These are phyloP conservation scores for Euura saliciscinereae DNA, from an alignment of 1,140 invertebrate species.

Conservation along the genomic window DNA sequence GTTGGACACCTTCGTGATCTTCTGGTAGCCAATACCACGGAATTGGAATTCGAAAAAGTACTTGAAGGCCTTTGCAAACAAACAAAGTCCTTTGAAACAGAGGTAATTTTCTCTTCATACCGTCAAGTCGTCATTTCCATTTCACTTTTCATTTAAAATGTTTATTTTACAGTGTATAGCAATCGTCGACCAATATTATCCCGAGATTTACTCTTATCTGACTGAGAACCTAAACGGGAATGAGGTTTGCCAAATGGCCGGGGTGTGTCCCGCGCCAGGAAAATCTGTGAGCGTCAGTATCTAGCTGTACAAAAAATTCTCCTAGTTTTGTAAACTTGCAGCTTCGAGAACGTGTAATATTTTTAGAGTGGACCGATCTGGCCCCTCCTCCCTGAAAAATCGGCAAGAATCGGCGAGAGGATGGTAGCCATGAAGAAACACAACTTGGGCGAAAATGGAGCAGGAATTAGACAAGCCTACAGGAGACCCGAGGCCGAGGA, in stretches of 20 bases:
- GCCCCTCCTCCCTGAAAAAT: constrained; percentile 59
- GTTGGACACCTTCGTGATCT: constrained; percentile 80
- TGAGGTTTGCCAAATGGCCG: constrained; percentile 71
- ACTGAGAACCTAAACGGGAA: constrained; percentile 72
- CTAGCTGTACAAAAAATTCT: constrained; percentile 13
- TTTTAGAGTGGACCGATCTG: constrained; percentile 57
- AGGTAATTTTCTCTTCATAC: constrained; percentile 41
- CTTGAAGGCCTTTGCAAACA: constrained; percentile 81
- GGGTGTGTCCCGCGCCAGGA: constrained; percentile 66
- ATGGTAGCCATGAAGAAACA: constrained; percentile 44
- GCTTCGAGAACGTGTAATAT: constrained; percentile 8
- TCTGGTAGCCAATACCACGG: constrained; percentile 84
- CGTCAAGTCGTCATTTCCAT: background rate
- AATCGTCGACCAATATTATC: constrained; percentile 80
- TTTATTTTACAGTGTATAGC: constrained; percentile 55
- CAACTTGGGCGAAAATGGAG: constrained; percentile 42
- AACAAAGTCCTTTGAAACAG: constrained; percentile 66
- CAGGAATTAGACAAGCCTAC: constrained; percentile 40
- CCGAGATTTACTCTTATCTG: constrained; percentile 74
- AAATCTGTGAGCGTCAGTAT: constrained; percentile 35
- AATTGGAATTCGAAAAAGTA: constrained; percentile 79
- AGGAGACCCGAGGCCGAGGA: constrained; percentile 47
- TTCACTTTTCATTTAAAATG: background rate
- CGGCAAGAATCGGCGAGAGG: constrained; percentile 48
- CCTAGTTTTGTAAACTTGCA: background rate